Evolutionary conservation across 2,113 vertebrate genomes (phyloP).

Genomic region (Zosterops japonicus): DNA sequence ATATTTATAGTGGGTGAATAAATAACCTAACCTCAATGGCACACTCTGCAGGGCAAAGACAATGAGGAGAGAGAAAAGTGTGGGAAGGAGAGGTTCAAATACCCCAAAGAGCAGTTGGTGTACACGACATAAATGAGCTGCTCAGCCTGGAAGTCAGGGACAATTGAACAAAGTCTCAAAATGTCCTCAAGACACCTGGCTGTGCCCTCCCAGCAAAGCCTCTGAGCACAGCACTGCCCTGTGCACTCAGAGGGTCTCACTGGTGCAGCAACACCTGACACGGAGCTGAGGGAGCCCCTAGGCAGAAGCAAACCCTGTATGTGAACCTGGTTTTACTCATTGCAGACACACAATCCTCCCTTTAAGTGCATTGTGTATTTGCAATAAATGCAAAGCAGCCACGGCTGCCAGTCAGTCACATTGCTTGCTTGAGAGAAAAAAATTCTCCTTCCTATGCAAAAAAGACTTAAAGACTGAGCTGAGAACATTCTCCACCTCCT

Average conservation of each 20-base stretch:
- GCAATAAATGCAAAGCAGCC: not conserved
- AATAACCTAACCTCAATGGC: not conserved
- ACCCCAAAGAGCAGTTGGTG: not conserved
- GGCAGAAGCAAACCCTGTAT: not conserved
- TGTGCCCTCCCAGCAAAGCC: not conserved
- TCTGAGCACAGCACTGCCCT: not conserved
- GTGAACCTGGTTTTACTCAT: not conserved
- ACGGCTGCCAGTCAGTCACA: not conserved
- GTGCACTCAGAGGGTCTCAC: not conserved
- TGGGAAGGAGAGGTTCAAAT: not conserved
- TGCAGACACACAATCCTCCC: not conserved
- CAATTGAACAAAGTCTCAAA: not conserved
- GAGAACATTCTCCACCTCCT: not conserved
- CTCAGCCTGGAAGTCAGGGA: not conserved
- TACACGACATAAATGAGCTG: not conserved
- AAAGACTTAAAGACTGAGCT: not conserved
- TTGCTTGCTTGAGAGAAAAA: not conserved
- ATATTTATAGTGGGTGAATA: not conserved
- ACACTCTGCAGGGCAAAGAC: not conserved
- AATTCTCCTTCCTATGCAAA: not conserved
- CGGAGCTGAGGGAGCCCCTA: not conserved
- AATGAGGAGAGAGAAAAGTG: not conserved
- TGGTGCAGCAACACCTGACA: not conserved
- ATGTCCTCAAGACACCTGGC: not conserved
- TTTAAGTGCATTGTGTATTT: not conserved